Base-by-base conservation (phyloP, 1,140 invertebrate species). In the Mycetomoellerius zeteki region DNA sequence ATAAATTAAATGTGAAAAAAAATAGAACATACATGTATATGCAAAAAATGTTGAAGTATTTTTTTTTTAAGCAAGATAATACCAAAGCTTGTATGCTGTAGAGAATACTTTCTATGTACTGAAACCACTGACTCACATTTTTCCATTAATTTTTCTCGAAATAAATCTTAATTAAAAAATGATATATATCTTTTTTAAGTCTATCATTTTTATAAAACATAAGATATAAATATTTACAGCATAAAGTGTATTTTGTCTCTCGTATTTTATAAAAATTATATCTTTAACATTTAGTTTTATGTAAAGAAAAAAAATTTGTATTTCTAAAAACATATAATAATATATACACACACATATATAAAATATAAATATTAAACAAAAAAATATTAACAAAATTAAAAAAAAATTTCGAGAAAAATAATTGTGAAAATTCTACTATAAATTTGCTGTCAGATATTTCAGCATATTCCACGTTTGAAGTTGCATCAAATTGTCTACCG, bases 121-220 rank as follows among this genome's bases (percentile, higher is more conserved):
- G 3, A 69, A 64, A 21, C 24, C n/a, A 2, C 7, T 65, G 3
- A 33, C 7, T 65, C 30, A 12, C 0, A 27, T 50, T 50, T n/a
- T n/a, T 50, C 0, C 50, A 3, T 27, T 47, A 64, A 33, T 54
- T 54, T 37, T 27, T 65, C 0, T 65, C 7, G 0, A n/a, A 37
- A 65, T 37, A n/a, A 50, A 71, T 71, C 27, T 52, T 71, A 24
- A 27, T 69, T 69, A 7, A 50, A 50, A 69, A 69, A 50, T 12
- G 1, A 43, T 43, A 43, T 43, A 43, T 37, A 43, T 43, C 2
- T 10, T 43, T 43, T 43, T 43, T 43, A 43, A 43, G 10, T 43
- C 8, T 43, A 12, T 43, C 37, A 43, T 43, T 43, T 43, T 43
- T 43, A 43, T 8, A 43, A 43, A 10, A 43, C 2, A 43, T 8